phyloP scores from a whole-genome alignment of 2,113 vertebrate species.

The Mormyrus lacerda region DNA sequence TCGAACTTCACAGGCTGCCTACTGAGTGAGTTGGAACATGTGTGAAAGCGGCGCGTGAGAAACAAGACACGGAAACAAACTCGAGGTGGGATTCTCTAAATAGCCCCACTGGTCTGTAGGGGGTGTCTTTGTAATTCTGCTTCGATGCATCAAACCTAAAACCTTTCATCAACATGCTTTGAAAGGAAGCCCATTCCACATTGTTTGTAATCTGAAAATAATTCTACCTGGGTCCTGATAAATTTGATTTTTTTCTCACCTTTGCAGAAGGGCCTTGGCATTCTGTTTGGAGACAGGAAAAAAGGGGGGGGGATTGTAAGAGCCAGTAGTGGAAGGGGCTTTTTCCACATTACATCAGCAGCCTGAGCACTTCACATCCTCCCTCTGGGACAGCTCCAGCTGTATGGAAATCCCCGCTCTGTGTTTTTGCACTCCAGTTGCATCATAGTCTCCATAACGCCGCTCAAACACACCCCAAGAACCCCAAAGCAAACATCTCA shows the following conservation, averaged over 20 bases:
- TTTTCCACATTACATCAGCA: constrained; percentile 63
- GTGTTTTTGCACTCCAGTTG: not conserved
- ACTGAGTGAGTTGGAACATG: constrained; percentile 16
- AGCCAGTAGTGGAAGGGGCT: constrained; percentile 12
- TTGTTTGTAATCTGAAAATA: not conserved
- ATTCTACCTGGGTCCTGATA: not conserved
- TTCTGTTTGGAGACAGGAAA: constrained; percentile 47
- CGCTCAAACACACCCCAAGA: not conserved
- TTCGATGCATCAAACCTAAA: not conserved
- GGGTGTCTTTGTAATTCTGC: not conserved
- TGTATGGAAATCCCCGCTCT: constrained; percentile 10
- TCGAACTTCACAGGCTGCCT: constrained; percentile 66
- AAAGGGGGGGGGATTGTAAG: constrained; percentile 15
- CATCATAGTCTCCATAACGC: not conserved
- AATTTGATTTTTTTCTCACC: constrained; percentile 56
- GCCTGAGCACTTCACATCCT: constrained; percentile 29
- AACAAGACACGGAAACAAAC: not conserved
- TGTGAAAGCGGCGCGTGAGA: not conserved
- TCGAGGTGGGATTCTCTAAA: not conserved
- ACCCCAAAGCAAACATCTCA: not conserved
- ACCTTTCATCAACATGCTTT: not conserved
- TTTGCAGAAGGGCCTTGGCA: constrained; percentile 63
- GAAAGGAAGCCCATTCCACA: not conserved
- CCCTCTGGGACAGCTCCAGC: not conserved
- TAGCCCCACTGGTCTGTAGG: not conserved